Conservation (phyloP, 2,888 invertebrate species). For the Falcaria lacertinaria region DNA sequence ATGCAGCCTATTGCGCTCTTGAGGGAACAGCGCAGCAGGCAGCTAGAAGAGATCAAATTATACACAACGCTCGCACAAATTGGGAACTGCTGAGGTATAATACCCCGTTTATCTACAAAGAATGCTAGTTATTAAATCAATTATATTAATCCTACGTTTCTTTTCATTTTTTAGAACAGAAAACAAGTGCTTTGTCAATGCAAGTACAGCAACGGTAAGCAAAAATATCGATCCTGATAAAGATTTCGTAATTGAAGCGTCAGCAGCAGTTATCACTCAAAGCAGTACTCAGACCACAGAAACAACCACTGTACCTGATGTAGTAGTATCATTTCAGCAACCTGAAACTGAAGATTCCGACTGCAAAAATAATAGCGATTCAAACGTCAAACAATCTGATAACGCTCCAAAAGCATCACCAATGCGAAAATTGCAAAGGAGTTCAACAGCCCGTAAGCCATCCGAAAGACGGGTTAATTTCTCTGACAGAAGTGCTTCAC, state of each 20-base stretch:
- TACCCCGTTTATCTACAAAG: neutral
- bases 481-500: constrained; percentile 78
- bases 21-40: constrained; percentile 76
- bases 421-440: constrained; percentile 57
- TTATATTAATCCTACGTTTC: neutral
- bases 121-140: too few species aligned
- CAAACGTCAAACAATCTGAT: constrained; percentile 37
- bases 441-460: constrained; percentile 66
- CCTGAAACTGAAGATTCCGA: constrained; percentile 53
- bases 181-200: constrained; percentile 76
- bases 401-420: constrained; percentile 34
- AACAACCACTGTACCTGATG: constrained; percentile 43
- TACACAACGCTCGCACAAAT: constrained; percentile 91
- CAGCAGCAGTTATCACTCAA: constrained; percentile 30
- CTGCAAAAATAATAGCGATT: constrained; percentile 44
- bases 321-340: constrained; percentile 49
- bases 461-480: constrained; percentile 75
- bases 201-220: constrained; percentile 34
- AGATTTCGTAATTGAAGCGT: constrained; percentile 48
- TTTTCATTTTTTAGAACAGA: constrained; percentile 74
- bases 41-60: constrained; percentile 89
- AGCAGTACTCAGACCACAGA: constrained; percentile 44
- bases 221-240: constrained; percentile 53
- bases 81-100: constrained; percentile 88
- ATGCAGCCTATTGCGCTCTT: constrained; percentile 82